These are phyloP conservation scores for Platynereis dumerilii DNA, from an alignment of 2,888 invertebrate genomes.

Conservation along the genomic window DNA sequence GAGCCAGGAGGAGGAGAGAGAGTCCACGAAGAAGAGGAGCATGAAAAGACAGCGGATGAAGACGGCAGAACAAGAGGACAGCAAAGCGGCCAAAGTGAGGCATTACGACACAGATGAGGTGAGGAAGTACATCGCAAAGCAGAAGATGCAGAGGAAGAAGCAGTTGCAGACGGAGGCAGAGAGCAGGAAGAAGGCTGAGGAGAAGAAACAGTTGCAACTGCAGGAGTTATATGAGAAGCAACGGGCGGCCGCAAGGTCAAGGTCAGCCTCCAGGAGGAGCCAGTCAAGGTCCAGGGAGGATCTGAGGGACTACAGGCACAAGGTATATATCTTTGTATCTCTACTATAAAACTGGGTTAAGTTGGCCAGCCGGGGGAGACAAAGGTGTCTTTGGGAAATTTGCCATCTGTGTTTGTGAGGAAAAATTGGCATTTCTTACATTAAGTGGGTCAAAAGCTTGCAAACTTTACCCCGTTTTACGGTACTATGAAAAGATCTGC, in stretches of 20 bases:
- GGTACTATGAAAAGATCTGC: too few species aligned
- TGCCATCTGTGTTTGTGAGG: too few species aligned
- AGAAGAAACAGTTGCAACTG: conserved; percentile 40
- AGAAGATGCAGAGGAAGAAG: conserved; percentile 66
- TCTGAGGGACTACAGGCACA: too few species aligned
- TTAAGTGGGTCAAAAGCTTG: too few species aligned
- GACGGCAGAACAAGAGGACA: not conserved
- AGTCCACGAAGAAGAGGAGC: not conserved
- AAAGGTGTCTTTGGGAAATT: too few species aligned
- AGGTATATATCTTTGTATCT: too few species aligned
- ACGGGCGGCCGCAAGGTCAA: conserved; percentile 60
- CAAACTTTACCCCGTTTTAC: too few species aligned
- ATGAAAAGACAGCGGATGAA: conserved; percentile 14
- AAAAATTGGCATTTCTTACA: too few species aligned
- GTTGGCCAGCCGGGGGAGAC: too few species aligned
- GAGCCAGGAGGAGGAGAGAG: conserved; percentile 1
- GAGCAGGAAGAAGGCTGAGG: conserved; percentile 56
- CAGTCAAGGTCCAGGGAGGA: not conserved
- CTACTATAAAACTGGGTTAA: too few species aligned
- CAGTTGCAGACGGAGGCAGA: conserved; percentile 59
- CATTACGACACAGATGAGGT: conserved; percentile 71
- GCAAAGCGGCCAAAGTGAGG: conserved; percentile 55
- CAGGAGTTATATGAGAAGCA: conserved; percentile 65
- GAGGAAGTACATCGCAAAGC: conserved; percentile 68
- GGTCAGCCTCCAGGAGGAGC: not conserved